phyloP scores from a whole-genome alignment of 2,888 invertebrate genomes.

The Andrena praecox region DNA sequence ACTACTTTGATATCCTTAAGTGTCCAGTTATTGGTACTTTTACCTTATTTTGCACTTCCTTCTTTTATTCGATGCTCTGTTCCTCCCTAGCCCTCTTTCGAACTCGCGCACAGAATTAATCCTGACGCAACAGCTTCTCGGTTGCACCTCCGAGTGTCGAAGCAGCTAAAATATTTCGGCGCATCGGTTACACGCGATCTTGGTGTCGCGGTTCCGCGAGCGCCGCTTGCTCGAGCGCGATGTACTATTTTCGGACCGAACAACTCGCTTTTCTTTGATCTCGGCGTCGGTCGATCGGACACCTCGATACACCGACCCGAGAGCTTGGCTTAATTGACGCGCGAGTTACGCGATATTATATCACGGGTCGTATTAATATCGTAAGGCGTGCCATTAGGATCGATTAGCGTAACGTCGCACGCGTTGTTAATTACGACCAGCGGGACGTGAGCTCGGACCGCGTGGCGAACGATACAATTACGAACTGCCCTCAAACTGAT shows the following conservation, averaged over 20 bases:
- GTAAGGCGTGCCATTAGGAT: constrained; percentile 35
- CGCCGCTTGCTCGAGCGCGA: neutral
- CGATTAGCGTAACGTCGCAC: constrained; percentile 37
- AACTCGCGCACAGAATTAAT: neutral
- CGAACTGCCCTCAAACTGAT: constrained; percentile 1
- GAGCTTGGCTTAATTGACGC: constrained; percentile 28
- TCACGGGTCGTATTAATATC: constrained; percentile 40
- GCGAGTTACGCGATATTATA: constrained; percentile 30
- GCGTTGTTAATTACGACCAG: constrained; percentile 23
- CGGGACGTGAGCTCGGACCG: neutral
- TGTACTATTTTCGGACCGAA: constrained; percentile 17
- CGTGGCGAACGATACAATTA: neutral
- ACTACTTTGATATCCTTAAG: no score
- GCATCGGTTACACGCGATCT: neutral
- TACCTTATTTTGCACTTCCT: no score
- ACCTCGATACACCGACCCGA: neutral
- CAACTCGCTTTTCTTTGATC: constrained; percentile 18
- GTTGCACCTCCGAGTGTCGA: neutral
- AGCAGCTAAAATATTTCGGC: constrained; percentile 9
- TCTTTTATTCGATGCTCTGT: no score
- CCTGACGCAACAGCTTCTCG: neutral
- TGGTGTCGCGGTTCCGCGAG: neutral
- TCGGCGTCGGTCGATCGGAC: constrained; percentile 9
- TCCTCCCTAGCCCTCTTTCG: neutral
- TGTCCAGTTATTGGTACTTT: no score